phyloP scores from a whole-genome alignment of 1,140 invertebrate species.

The Drosophila ercepeae region DNA sequence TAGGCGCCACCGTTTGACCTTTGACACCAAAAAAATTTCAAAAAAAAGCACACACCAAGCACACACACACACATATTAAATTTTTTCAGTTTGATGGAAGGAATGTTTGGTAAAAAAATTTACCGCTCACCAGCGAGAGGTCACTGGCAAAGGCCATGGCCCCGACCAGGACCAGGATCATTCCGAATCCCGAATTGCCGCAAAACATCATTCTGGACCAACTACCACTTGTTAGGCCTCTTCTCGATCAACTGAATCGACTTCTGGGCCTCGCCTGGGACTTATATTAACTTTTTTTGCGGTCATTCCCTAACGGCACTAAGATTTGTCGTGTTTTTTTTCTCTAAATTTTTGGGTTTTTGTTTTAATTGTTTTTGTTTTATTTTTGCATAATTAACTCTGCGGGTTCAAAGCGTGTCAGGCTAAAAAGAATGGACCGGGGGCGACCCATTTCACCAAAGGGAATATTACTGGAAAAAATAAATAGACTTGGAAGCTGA shows the following conservation, averaged over 20 bases:
- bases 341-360: neutral
- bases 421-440: conserved; percentile 8
- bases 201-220: conserved; percentile 26
- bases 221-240: conserved; percentile 4
- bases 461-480: neutral
- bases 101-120: conserved; percentile 64
- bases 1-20: conserved; percentile 51
- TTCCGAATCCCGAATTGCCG: conserved; percentile 32
- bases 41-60: neutral
- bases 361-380: conserved; percentile 9
- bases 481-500: neutral
- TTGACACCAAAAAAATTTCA: neutral
- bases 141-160: conserved; percentile 59
- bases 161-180: conserved; percentile 63
- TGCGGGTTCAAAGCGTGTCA: conserved; percentile 50
- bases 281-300: conserved; percentile 49
- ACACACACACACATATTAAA: neutral
- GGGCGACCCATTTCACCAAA: conserved; percentile 37
- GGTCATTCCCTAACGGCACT: conserved; percentile 47
- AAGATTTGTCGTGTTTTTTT: conserved; percentile 15
- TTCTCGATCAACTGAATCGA: conserved; percentile 48
- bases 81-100: neutral
- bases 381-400: conserved; percentile 56
- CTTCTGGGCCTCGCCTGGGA: neutral
- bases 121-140: conserved; percentile 77